Conservation (phyloP, 2,113 vertebrate species). For the Urocitellus parryii region DNA sequence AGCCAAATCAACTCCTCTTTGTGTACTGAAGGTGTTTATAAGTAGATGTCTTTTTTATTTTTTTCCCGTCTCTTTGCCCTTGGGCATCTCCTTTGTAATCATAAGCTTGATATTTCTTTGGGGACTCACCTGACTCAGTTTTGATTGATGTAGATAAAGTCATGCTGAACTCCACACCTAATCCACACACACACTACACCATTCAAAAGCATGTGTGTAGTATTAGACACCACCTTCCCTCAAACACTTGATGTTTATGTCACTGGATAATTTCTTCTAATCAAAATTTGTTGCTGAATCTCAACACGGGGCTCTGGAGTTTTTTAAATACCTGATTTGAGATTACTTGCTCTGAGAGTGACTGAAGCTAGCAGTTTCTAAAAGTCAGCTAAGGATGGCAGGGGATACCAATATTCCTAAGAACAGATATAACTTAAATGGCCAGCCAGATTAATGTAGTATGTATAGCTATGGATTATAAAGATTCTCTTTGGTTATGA, state of each 20-base stretch:
- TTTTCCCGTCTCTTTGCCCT: background rate
- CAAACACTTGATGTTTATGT: background rate
- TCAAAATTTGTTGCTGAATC: background rate
- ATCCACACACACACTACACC: background rate
- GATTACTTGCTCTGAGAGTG: background rate
- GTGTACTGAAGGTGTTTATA: background rate
- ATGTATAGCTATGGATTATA: background rate
- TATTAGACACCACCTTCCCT: background rate
- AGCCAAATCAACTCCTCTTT: background rate
- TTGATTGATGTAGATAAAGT: background rate
- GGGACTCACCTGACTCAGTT: background rate
- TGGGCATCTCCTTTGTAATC: background rate
- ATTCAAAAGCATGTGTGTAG: background rate
- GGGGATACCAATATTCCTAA: background rate
- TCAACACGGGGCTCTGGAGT: background rate
- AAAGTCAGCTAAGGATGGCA: background rate
- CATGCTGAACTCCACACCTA: background rate
- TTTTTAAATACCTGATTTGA: background rate
- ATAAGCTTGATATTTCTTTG: background rate
- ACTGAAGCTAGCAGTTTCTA: background rate
- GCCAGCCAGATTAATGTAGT: background rate
- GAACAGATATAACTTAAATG: background rate
- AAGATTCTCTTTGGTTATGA: slow-evolving; percentile 23
- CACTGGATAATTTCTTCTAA: background rate
- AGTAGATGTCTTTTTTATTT: background rate